These are phyloP conservation scores for Osmerus mordax DNA, from an alignment of 2,113 vertebrate genomes.

Conservation along the genomic window DNA sequence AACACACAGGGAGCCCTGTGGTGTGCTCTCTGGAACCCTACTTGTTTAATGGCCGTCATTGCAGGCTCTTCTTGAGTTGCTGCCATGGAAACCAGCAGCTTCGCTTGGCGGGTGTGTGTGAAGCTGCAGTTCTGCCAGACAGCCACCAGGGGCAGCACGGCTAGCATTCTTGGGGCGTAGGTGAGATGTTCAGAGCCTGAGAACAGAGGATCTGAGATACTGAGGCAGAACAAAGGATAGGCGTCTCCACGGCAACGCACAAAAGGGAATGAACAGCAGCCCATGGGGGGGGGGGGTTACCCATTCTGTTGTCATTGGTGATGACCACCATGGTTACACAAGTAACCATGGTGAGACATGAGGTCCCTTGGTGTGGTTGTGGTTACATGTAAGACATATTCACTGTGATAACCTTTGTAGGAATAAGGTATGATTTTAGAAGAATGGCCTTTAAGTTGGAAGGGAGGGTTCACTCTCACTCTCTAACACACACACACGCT, in stretches of 20 bases:
- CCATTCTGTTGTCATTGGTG: conserved; percentile 11
- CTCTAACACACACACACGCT: neutral
- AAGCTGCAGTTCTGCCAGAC: conserved; percentile 20
- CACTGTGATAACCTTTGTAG: no score
- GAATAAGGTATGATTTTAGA: no score
- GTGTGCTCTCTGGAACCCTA: neutral
- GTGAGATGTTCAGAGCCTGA: neutral
- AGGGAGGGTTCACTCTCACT: neutral
- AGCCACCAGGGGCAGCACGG: conserved; percentile 41
- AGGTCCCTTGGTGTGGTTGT: neutral
- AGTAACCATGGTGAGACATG: neutral
- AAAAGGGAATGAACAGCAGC: neutral
- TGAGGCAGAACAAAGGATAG: conserved; percentile 39
- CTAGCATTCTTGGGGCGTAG: neutral
- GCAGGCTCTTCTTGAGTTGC: conserved; percentile 34
- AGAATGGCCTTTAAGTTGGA: no score
- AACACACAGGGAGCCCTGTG: conserved; percentile 43
- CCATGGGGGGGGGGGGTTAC: neutral
- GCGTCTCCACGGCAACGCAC: conserved; percentile 34
- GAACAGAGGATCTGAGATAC: conserved; percentile 40
- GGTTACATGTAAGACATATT: no score
- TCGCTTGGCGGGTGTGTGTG: conserved; percentile 5
- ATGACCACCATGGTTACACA: conserved; percentile 42
- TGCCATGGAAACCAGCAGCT: conserved; percentile 68
- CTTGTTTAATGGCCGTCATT: conserved; percentile 34